A percentile compares a stretch with the other conserved stretches of the same genome.
Evolutionary conservation across 2,888 invertebrate genomes (phyloP).

Genomic region (Cynaeus angustus): DNA sequence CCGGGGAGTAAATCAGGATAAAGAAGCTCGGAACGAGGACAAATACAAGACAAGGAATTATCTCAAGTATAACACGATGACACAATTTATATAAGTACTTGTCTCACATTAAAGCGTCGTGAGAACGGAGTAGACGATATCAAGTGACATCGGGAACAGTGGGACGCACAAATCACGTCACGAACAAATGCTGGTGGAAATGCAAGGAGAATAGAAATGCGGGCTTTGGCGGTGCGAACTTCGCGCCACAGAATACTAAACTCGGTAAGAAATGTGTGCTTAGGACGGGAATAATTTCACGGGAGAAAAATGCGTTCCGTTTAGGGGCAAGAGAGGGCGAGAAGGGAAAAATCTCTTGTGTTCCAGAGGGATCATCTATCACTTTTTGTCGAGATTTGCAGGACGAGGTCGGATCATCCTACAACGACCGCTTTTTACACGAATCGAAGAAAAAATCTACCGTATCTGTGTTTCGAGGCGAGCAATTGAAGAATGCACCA

Average conservation of each 20-base stretch:
- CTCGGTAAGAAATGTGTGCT: slow-evolving; percentile 69
- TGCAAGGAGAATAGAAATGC: slow-evolving; percentile 70
- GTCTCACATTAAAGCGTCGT: slow-evolving; percentile 68
- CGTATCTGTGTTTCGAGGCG: neutral
- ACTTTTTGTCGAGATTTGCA: slow-evolving; percentile 67
- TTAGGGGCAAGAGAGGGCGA: slow-evolving; percentile 59
- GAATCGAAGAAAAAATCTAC: slow-evolving; percentile 6
- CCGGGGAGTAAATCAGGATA: slow-evolving; percentile 57
- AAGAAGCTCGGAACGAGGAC: slow-evolving; percentile 55
- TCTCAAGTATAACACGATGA: slow-evolving; percentile 67
- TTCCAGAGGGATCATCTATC: slow-evolving; percentile 69
- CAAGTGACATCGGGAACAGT: slow-evolving; percentile 68
- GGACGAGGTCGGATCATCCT: slow-evolving; percentile 54
- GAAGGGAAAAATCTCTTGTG: slow-evolving; percentile 64
- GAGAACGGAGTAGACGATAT: slow-evolving; percentile 67
- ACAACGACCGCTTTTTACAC: slow-evolving; percentile 18
- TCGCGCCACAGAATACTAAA: slow-evolving; percentile 68
- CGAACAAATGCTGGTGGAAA: slow-evolving; percentile 70
- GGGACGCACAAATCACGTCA: slow-evolving; percentile 71
- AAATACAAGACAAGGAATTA: slow-evolving; percentile 63
- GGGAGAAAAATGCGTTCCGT: slow-evolving; percentile 68
- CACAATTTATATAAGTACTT: slow-evolving; percentile 69
- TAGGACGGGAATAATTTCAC: slow-evolving; percentile 69
- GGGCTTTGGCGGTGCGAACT: slow-evolving; percentile 68
- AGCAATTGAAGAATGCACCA: neutral